phyloP scores from a whole-genome alignment of 2,888 invertebrate genomes.

The Hydriomena furcata region DNA sequence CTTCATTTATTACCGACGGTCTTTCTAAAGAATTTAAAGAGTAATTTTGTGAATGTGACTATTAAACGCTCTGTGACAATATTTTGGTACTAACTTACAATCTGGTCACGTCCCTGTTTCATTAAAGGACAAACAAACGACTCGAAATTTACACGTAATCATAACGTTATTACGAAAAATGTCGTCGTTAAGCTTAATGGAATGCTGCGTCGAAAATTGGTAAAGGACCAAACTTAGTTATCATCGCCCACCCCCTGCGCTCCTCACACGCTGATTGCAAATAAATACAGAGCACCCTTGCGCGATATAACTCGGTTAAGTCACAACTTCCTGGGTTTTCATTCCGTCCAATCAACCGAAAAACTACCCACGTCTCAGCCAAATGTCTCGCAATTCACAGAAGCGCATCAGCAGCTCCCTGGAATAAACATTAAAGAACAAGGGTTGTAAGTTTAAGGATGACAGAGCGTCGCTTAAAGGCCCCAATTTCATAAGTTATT shows the following conservation, averaged over 20 bases:
- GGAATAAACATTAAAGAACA: slow-evolving; percentile 12
- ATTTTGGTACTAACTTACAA: too few species aligned
- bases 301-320: slow-evolving; percentile 40
- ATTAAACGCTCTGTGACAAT: background rate
- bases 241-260: slow-evolving; percentile 16
- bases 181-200: slow-evolving; percentile 12
- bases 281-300: slow-evolving; percentile 44
- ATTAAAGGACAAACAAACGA: slow-evolving; percentile 8
- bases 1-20: slow-evolving; percentile 13
- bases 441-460: slow-evolving; percentile 17
- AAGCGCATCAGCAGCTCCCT: slow-evolving; percentile 1
- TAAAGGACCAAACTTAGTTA: slow-evolving; percentile 23
- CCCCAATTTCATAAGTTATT: slow-evolving; percentile 29
- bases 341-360: slow-evolving; percentile 16
- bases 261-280: slow-evolving; percentile 42
- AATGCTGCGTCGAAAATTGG: slow-evolving; percentile 24
- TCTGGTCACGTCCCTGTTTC: slow-evolving; percentile 11
- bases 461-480: slow-evolving; percentile 21
- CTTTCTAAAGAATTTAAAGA: slow-evolving; percentile 7
- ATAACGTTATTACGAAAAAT: slow-evolving; percentile 18
- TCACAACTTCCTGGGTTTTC: slow-evolving; percentile 35
- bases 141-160: slow-evolving; percentile 8
- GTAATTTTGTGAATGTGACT: background rate
- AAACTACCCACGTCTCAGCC: slow-evolving; percentile 11
- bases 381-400: slow-evolving; percentile 7